Evolutionary conservation across 2,888 invertebrate species (phyloP), one percentile per base, ranked within the genome.

Genomic region (Lasioglossum malachurum): DNA sequence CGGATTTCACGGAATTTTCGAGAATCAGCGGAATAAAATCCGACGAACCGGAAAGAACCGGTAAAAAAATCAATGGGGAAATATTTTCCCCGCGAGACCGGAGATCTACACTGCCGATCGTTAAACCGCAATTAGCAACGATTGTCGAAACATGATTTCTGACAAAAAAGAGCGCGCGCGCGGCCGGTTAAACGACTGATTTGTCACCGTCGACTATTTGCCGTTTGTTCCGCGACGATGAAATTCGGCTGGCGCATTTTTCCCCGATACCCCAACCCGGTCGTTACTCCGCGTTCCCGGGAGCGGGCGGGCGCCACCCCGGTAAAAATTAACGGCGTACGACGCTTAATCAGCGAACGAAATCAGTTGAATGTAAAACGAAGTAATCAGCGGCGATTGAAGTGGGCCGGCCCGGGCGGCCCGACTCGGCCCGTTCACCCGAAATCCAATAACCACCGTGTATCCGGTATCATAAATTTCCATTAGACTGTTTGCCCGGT

Each of bases 321-420:
- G 64, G 41, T 71, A 79, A 83, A 83, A 60, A 76, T 67, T 14
- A 74, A 67, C 60, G 53, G 7, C 31, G 74, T 41, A 38, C 38
- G 75, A 19, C 27, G 82, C 69, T 87, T 86, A 87, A 87, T 87
- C 77, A 79, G 41, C 72, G 75, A 78, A 79, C 79, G 72, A 82
- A 77, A 82, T 87, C 78, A 75, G 73, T 53, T 75, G 78, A 87
- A 87, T 87, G 87, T 82, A 83, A 64, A 87, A 87, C 83, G 87
- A 87, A 87, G 87, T 87, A 87, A 80, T 87, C 87, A 78, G 78
- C 35, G 87, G 8, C 83, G 82, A 86, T 86, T 86, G 78, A 86
- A 86, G 78, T 64, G 74, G 77, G 44, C 27, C 46, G 46, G 27
- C 10, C 10, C 35, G 69, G 41, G 44, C 76, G 49, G 84, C 57